phyloP scores from a whole-genome alignment of 2,888 invertebrate species.

The Drosophila robusta region DNA sequence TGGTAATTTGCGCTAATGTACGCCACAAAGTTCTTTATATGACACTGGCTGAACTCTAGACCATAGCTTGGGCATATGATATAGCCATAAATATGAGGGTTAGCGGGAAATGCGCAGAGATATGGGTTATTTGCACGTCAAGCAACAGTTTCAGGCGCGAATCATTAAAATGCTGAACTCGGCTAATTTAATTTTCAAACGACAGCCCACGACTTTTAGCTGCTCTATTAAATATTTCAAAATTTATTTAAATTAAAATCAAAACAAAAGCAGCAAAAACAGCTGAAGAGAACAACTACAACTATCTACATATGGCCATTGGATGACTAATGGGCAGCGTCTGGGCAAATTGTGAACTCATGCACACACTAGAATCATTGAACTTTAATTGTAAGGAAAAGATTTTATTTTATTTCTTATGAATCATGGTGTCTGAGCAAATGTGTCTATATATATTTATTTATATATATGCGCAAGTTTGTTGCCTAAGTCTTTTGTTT shows the following conservation, averaged over 20 bases:
- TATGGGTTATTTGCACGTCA: conserved; percentile 4
- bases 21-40: conserved; percentile 52
- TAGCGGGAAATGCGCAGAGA: not conserved
- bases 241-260: not conserved
- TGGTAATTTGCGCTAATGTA: conserved; percentile 74
- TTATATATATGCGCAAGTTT: conserved; percentile 35
- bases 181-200: conserved; percentile 17
- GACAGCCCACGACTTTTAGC: conserved; percentile 8
- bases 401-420: conserved; percentile 26
- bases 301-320: conserved; percentile 41
- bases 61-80: conserved; percentile 32
- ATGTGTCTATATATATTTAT: conserved; percentile 9
- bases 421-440: conserved; percentile 37
- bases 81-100: conserved; percentile 46
- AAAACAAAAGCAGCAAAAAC: not conserved
- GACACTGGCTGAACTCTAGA: conserved; percentile 40
- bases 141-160: conserved; percentile 1
- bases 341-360: conserved; percentile 50
- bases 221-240: conserved; percentile 1
- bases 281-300: conserved; percentile 19
- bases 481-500: conserved; percentile 68
- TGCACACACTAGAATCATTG: conserved; percentile 65
- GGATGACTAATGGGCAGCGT: conserved; percentile 58
- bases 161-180: conserved; percentile 3
- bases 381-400: conserved; percentile 55